Percentiles rank a stretch among this genome's conserved stretches.
Evolutionary conservation across 1,140 invertebrate species (phyloP).

Genomic region (Lordiphosa clarofinis): DNA sequence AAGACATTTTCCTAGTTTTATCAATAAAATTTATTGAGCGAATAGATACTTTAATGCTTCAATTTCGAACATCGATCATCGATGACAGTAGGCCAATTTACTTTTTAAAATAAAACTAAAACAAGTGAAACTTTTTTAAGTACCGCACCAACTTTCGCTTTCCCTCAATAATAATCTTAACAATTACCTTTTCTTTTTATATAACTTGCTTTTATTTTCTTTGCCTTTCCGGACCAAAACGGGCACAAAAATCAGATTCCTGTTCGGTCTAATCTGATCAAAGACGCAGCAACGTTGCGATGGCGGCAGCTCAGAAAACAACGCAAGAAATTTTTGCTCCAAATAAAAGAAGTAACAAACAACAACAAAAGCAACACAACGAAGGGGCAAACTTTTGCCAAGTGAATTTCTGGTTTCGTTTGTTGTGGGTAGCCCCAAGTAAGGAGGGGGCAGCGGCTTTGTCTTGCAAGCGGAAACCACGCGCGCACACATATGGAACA

Average conservation of each 20-base stretch:
- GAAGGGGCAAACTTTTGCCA: conserved; percentile 37
- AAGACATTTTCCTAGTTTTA: too few species aligned
- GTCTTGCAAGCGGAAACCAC: too few species aligned
- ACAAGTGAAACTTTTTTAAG: too few species aligned
- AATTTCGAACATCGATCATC: too few species aligned
- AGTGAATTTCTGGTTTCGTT: conserved; percentile 31
- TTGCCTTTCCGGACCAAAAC: not conserved
- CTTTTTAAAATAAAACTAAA: too few species aligned
- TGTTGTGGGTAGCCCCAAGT: conserved; percentile 60
- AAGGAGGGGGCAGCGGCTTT: too few species aligned
- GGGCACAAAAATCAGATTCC: conserved; percentile 13
- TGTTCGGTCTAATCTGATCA: conserved; percentile 60
- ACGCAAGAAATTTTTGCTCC: conserved; percentile 54
- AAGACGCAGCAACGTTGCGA: conserved; percentile 17
- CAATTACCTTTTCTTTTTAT: conserved; percentile 15
- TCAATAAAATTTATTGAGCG: too few species aligned
- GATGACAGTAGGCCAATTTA: too few species aligned
- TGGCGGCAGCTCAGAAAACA: conserved; percentile 46
- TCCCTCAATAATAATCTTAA: too few species aligned
- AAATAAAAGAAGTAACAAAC: conserved; percentile 13
- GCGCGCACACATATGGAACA: conserved; percentile 33
- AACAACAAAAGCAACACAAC: too few species aligned
- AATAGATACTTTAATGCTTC: too few species aligned
- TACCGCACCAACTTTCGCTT: too few species aligned
- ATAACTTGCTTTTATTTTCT: not conserved